Base-by-base conservation (phyloP, 2,888 invertebrate genomes). In the Carcina quercana region DNA sequence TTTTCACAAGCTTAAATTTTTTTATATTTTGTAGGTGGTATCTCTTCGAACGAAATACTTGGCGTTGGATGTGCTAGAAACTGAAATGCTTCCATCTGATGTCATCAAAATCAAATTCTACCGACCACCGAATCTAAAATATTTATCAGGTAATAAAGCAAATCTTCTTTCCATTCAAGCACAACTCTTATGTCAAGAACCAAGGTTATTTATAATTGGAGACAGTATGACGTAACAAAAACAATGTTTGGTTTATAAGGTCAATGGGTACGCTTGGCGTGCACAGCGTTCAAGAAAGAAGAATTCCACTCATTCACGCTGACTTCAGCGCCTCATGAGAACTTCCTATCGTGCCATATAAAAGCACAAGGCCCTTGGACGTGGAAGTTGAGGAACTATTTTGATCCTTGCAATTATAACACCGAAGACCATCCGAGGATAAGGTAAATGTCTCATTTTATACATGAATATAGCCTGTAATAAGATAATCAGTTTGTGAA, bases 261-360 rank as follows among this genome's bases (percentile, higher is more conserved):
- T n/a, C 96, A 96, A 69, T 96, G 96, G 96, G 94, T 97, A 5
- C 88, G 97, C 1, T 74, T 97, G 5, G 92, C 95, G 0, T 97
- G 97, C 59, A 96, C 96, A 0, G 93, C 94, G 0, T 95, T 97
- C 61, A 88, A 91, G 38, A 91, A 92, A 6, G 91, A 92, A 53
- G 97, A 97, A 70, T 96, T 94, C 74, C 97, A 98, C 69, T 96
- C 97, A 8, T 96, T 98, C 68, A 97, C 97, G 0, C 71, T 98
- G 30, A 97, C 97, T 1, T 97, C 97, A 7, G 96, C 97, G 0
- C 97, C 97, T 0, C 97, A 98, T 58, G 96, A 97, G 70, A 96
- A 96, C 70, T 95, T 91, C 68, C 86, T 98, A 7, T 96, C 96
- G 2, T 95, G 97, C 55, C 97, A 97, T 64, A 97, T 98, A 45